Conservation (phyloP, 1,140 invertebrate genomes). For the Drosophila jambulina region DNA sequence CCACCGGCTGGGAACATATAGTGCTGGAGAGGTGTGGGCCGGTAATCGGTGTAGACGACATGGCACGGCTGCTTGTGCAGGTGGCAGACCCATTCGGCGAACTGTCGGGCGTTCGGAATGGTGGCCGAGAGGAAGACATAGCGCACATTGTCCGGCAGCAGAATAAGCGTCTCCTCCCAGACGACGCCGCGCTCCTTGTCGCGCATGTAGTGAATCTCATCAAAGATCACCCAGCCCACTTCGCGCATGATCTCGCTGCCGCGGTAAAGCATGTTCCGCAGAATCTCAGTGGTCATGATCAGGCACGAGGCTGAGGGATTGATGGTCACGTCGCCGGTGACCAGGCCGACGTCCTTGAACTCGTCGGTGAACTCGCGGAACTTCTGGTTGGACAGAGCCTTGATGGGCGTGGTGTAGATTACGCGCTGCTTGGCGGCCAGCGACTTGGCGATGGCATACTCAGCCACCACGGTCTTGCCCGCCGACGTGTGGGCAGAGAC, state of each 20-base stretch:
- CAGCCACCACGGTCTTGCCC: constrained; percentile 99
- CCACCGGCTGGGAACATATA: constrained; percentile 98
- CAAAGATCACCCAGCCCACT: constrained; percentile 99
- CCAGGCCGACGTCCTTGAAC: constrained; percentile 98
- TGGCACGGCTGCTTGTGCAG: constrained; percentile 99
- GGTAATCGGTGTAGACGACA: constrained; percentile 99
- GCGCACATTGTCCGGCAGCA: constrained; percentile 98
- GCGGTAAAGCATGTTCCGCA: constrained; percentile 99
- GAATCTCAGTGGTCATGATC: constrained; percentile 99
- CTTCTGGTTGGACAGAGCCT: constrained; percentile 99
- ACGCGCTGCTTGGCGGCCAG: constrained; percentile 93
- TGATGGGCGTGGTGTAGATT: constrained; percentile 99
- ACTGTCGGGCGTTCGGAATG: constrained; percentile 99
- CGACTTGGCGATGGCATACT: constrained; percentile 91
- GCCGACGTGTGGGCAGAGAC: constrained; percentile 99
- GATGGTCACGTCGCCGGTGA: constrained; percentile 99
- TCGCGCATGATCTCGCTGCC: constrained; percentile 99
- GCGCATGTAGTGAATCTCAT: constrained; percentile 99
- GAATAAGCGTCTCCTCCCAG: constrained; percentile 99
- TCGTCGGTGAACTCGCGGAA: constrained; percentile 99
- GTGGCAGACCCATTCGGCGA: constrained; percentile 99
- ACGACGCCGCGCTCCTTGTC: constrained; percentile 99
- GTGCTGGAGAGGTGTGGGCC: constrained; percentile 98
- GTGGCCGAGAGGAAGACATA: constrained; percentile 99
- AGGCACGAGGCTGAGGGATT: constrained; percentile 98